Percentiles rank a stretch among this genome's conserved stretches.
phyloP scores from a whole-genome alignment of 2,113 vertebrate species.

The Tupaia chinensis region DNA sequence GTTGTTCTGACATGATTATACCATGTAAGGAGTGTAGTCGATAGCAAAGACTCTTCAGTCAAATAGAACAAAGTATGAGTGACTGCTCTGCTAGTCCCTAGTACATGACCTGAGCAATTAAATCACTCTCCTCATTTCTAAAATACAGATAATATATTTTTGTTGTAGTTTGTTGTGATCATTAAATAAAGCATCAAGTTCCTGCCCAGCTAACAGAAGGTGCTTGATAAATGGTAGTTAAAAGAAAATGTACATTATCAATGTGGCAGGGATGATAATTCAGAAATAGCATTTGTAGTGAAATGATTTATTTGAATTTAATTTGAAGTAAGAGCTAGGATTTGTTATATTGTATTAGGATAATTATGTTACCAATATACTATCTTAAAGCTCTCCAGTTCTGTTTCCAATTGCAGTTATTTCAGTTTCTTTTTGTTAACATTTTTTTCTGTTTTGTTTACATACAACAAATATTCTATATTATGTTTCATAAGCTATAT shows the following conservation, averaged over 20 bases:
- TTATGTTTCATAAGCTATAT: background rate
- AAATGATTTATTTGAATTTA: background rate
- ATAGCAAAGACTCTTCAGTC: background rate
- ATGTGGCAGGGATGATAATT: background rate
- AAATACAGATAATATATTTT: background rate
- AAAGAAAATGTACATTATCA: constrained; percentile 12
- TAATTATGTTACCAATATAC: background rate
- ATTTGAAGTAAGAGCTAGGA: background rate
- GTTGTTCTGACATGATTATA: background rate
- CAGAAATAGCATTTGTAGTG: background rate
- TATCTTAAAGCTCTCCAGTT: constrained; percentile 22
- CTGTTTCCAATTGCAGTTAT: background rate
- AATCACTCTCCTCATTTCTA: background rate
- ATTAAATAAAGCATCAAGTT: background rate
- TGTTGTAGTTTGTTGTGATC: background rate
- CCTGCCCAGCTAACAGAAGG: background rate
- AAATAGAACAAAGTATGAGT: background rate
- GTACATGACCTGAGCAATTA: background rate
- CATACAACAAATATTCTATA: background rate
- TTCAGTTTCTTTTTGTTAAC: constrained; percentile 4
- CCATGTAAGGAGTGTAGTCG: background rate
- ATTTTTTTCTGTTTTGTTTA: constrained; percentile 50
- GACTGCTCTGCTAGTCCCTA: background rate
- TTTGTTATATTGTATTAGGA: background rate
- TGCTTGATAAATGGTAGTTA: constrained; percentile 16